Evolutionary conservation across 2,113 vertebrate species (phyloP), one percentile per base, ranked within the genome.

Genomic region (Pycnonotus jocosus): DNA sequence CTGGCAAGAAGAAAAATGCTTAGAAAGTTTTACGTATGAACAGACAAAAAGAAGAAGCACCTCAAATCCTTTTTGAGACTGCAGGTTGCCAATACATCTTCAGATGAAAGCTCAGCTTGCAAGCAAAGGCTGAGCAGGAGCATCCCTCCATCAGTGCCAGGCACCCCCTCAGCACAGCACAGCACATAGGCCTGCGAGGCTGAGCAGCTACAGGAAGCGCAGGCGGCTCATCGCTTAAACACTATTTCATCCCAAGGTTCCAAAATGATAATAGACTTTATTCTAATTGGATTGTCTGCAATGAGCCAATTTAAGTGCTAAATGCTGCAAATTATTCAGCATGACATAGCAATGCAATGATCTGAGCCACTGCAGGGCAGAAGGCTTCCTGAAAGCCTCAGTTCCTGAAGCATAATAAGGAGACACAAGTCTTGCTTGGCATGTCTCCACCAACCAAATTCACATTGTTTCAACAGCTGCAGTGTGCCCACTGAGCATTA

Each of bases 291-390:
- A 98, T 98, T 98, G 98, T 97, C 98, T 98, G 98, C 98, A 98
- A 98, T 98, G 97, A 98, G 97, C 98, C 97, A 98, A 98, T 98
- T 98, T 98, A 98, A 98, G 98, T 98, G 98, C 98, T 99, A 99
- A 99, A 99, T 97, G 98, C 98, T 98, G 97, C 98, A 86, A 99
- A 98, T 98, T 98, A 98, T 98, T 99, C 98, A 99, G 98, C 98
- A 97, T 97, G 98, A 98, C 98, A 98, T 98, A 98, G 98, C 98
- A 98, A 97, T 96, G 98, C 98, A 98, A 98, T 98, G 98, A 99
- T 98, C 98, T 98, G 98, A 98, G 98, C 95, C 96, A 96, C 96
- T 97, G 97, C 97, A 98, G 97, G 98, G 97, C 97, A 97, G 96
- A 86, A 97, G 97, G 98, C 97, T 98, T 97, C 96, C 42, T 91